These are phyloP conservation scores for Tetragnatha montana DNA, from an alignment of 2,888 invertebrate genomes.

Conservation along the genomic window DNA sequence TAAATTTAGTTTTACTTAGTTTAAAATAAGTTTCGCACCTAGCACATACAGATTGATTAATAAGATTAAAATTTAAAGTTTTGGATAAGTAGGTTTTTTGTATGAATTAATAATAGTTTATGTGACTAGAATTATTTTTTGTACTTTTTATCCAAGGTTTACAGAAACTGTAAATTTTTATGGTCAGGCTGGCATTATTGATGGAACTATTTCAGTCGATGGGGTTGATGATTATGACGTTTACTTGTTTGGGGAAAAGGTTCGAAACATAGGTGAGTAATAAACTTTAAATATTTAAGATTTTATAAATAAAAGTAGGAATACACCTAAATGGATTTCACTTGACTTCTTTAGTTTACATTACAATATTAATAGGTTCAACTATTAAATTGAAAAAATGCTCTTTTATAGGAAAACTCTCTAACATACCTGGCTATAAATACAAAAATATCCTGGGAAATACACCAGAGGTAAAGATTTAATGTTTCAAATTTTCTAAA, in stretches of 20 bases:
- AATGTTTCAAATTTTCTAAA: not conserved
- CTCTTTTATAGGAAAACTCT: slow-evolving; percentile 16
- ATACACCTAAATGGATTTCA: no score
- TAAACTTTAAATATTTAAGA: not conserved
- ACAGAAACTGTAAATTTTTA: slow-evolving; percentile 31
- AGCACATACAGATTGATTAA: no score
- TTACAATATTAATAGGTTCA: not conserved
- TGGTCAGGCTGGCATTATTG: slow-evolving; percentile 26
- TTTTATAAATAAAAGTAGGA: not conserved
- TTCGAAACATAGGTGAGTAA: slow-evolving; percentile 22
- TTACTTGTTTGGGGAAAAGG: slow-evolving; percentile 44
- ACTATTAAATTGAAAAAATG: not conserved
- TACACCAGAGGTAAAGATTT: slow-evolving; percentile 21
- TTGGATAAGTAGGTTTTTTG: no score
- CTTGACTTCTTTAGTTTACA: not conserved
- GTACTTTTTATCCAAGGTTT: slow-evolving; percentile 7
- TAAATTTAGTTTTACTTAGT: no score
- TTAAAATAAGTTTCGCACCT: no score
- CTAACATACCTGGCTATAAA: slow-evolving; percentile 22
- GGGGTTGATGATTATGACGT: slow-evolving; percentile 25
- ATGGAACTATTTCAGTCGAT: slow-evolving; percentile 33
- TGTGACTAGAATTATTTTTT: no score
- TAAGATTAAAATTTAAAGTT: no score
- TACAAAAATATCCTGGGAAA: slow-evolving; percentile 35
- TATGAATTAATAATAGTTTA: no score